Percentiles rank a stretch among this genome's conserved stretches.
Evolutionary conservation across 2,888 invertebrate genomes (phyloP).

Genomic region (Eustalomyia histrio): DNA sequence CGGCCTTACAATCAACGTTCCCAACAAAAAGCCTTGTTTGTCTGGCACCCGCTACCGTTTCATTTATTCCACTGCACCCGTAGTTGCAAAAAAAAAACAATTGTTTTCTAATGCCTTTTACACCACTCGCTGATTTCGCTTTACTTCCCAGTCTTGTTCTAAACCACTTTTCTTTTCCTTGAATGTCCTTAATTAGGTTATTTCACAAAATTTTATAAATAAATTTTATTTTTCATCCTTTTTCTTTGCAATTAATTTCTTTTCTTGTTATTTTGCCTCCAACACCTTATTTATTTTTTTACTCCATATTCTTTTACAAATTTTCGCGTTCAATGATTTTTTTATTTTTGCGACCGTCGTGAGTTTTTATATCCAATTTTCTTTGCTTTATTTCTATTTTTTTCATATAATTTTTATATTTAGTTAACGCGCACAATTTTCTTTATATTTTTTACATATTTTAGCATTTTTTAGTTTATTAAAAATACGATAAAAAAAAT

Average conservation of each 20-base stretch:
- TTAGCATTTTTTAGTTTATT: conserved; percentile 24
- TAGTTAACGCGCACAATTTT: not conserved
- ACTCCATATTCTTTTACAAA: conserved; percentile 56
- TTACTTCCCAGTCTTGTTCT: conserved; percentile 16
- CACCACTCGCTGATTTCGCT: conserved; percentile 39
- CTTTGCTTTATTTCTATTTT: not conserved
- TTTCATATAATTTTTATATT: conserved; percentile 1
- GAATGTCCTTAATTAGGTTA: conserved; percentile 48
- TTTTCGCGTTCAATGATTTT: conserved; percentile 59
- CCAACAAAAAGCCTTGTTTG: conserved; percentile 32
- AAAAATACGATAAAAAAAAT: conserved; percentile 58
- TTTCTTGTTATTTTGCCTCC: conserved; percentile 36
- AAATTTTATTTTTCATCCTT: conserved; percentile 20
- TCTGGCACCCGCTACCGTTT: conserved; percentile 64
- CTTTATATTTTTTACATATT: conserved; percentile 53
- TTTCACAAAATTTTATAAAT: not conserved
- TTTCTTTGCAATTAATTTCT: not conserved
- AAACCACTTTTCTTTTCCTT: conserved; percentile 40
- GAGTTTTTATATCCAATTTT: conserved; percentile 21
- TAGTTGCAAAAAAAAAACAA: conserved; percentile 46
- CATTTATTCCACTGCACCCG: conserved; percentile 37
- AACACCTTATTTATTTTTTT: conserved; percentile 51
- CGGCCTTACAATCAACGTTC: conserved; percentile 27
- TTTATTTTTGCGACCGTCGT: conserved; percentile 30
- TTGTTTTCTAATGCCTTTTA: conserved; percentile 19